Evolutionary conservation across 2,888 invertebrate genomes (phyloP).

Genomic region (Endotricha flammealis): DNA sequence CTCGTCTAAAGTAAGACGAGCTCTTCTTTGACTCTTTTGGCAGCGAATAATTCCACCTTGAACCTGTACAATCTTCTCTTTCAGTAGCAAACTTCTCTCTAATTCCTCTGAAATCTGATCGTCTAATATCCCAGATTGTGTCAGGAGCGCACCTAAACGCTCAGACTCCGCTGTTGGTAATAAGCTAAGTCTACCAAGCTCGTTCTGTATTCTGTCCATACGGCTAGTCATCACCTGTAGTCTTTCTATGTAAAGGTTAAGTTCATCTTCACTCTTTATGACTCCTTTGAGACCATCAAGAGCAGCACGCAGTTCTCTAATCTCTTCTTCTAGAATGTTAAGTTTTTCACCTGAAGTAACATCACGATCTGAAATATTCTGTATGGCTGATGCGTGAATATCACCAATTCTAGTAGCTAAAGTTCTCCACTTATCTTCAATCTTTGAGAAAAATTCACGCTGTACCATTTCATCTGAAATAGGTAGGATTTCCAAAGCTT

Average conservation of each 20-base stretch:
- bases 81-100: conserved; percentile 85
- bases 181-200: conserved; percentile 85
- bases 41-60: conserved; percentile 84
- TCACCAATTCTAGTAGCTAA: conserved; percentile 81
- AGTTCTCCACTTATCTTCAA: conserved; percentile 86
- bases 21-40: conserved; percentile 82
- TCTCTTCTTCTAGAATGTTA: conserved; percentile 84
- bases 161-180: conserved; percentile 87
- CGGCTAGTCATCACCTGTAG: conserved; percentile 86
- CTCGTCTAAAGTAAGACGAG: conserved; percentile 81
- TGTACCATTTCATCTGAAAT: conserved; percentile 91
- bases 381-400: conserved; percentile 83
- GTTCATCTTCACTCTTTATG: conserved; percentile 89
- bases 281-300: conserved; percentile 86
- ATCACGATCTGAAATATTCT: conserved; percentile 84
- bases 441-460: conserved; percentile 85
- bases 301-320: conserved; percentile 84
- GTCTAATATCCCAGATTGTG: conserved; percentile 84
- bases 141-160: conserved; percentile 83
- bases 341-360: conserved; percentile 87
- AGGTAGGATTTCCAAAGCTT: conserved; percentile 86
- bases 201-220: conserved; percentile 88
- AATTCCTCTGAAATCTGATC: conserved; percentile 86
- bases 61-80: conserved; percentile 85
- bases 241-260: conserved; percentile 88